Base-by-base conservation (phyloP, 2,888 invertebrate species). In the Liodrosophila aerea region DNA sequence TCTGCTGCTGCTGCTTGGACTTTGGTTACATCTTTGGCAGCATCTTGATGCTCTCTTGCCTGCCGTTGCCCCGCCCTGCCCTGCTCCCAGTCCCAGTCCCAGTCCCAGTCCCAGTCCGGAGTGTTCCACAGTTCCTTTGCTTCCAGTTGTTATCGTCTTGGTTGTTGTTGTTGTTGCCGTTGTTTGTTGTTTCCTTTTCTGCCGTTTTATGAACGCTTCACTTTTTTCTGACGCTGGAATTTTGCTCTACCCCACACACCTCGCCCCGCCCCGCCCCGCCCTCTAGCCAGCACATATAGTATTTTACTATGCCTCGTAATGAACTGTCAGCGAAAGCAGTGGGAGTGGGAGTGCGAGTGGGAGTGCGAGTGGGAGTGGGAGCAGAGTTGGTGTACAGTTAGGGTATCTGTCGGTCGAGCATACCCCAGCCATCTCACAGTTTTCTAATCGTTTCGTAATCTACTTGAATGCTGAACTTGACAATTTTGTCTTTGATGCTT, bases 221-320 rank as follows among this genome's bases (percentile, higher is more conserved):
- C 85, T 82, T 77, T 84, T 73, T 71, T 65, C 57, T 63, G 73
- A 83, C 56, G 72, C 67, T 63, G 76, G 81, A 80, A 83, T 76
- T 75, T 49, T 34, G 44, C 27, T 9, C 30, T 12, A 11, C 56
- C 4, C 5, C n/a, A 15, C 41, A 22, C 15, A 4, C 45, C n/a
- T 4, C 12, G 11, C 9, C 30, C 7, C 13, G 8, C 33, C n/a
- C 8, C 34, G 9, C 4, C 5, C 18, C 9, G 5, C 13, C 8
- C 7, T 0, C 11, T 15, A 7, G 1, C 3, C 22, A 34, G 18
- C 49, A 16, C 47, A 36, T 46, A n/a, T n/a, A n/a, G n/a, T n/a
- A 40, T 39, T 47, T 40, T 29, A 30, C 58, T 18, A 60, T 39
- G 22, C 22, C 22, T 5, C 50, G 41, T 69, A 69, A 72, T 71